These are phyloP conservation scores for Chelonus formosanus DNA, from an alignment of 2,888 invertebrate genomes.

Conservation along the genomic window DNA sequence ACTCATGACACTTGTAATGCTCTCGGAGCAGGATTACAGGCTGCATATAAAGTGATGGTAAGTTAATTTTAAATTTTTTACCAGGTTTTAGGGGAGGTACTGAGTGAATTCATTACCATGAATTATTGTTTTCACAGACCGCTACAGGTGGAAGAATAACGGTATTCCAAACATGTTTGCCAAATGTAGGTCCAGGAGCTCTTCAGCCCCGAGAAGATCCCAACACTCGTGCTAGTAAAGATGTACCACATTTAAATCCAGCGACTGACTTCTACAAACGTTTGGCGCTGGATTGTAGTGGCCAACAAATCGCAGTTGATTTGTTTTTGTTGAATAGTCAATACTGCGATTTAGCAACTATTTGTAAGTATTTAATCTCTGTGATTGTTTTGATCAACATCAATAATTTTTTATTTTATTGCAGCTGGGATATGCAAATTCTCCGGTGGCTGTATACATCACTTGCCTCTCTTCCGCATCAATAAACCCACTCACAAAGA, in stretches of 20 bases:
- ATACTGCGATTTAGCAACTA: constrained; percentile 92
- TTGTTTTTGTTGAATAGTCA: constrained; percentile 92
- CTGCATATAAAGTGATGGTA: constrained; percentile 91
- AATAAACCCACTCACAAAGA: constrained; percentile 77
- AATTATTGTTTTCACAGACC: constrained; percentile 67
- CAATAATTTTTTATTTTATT: constrained; percentile 33
- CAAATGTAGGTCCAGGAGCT: constrained; percentile 88
- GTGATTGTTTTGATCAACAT: neutral
- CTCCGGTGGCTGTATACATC: constrained; percentile 92
- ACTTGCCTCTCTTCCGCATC: constrained; percentile 87
- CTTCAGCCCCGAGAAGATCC: constrained; percentile 84
- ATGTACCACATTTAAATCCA: constrained; percentile 88
- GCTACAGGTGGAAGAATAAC: constrained; percentile 94
- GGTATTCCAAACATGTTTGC: constrained; percentile 91
- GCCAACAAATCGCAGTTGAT: constrained; percentile 95
- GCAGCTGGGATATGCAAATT: constrained; percentile 91
- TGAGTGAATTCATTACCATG: neutral
- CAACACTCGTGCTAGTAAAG: constrained; percentile 80
- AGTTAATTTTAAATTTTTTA: constrained; percentile 11
- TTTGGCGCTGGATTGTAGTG: constrained; percentile 94
- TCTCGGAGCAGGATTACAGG: constrained; percentile 91
- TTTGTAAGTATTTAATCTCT: constrained; percentile 73
- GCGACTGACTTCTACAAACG: constrained; percentile 98
- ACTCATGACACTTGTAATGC: constrained; percentile 80
- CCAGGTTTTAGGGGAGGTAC: constrained; percentile 3